These are phyloP conservation scores for Mythimna albipuncta DNA, from an alignment of 2,888 invertebrate genomes.

Conservation along the genomic window DNA sequence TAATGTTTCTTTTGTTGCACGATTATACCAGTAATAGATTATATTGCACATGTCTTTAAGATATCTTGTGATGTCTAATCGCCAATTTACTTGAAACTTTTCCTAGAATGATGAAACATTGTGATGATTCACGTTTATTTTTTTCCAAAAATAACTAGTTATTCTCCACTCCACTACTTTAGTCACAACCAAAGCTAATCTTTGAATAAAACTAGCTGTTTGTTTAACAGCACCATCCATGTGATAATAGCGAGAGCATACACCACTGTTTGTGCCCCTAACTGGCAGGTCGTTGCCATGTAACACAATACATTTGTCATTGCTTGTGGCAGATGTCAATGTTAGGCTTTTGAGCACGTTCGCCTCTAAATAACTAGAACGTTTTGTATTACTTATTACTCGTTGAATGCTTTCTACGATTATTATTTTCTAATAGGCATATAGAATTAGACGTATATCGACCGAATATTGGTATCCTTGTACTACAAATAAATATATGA, in stretches of 20 bases:
- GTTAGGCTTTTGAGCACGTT: constrained; percentile 57
- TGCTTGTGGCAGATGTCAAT: constrained; percentile 48
- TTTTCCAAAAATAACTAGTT: neutral
- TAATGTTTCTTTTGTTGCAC: constrained; percentile 62
- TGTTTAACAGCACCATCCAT: constrained; percentile 45
- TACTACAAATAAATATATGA: neutral
- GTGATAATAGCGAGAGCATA: constrained; percentile 58
- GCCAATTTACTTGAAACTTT: constrained; percentile 15
- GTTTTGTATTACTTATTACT: constrained; percentile 1
- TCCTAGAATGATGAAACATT: constrained; percentile 11
- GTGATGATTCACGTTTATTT: constrained; percentile 1
- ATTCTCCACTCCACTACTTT: constrained; percentile 21
- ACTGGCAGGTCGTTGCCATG: constrained; percentile 59
- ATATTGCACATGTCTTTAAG: constrained; percentile 13
- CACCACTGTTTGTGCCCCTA: constrained; percentile 45
- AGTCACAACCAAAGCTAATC: constrained; percentile 34
- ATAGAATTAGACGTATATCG: neutral
- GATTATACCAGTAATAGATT: constrained; percentile 30
- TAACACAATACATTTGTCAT: constrained; percentile 55
- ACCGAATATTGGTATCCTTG: neutral
- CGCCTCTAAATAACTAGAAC: constrained; percentile 10
- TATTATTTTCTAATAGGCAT: neutral
- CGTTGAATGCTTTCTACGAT: constrained; percentile 9
- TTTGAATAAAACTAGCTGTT: constrained; percentile 44
- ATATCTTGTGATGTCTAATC: constrained; percentile 16